phyloP scores from a whole-genome alignment of 2,797 vertebrate species.

The Poecile montanus region DNA sequence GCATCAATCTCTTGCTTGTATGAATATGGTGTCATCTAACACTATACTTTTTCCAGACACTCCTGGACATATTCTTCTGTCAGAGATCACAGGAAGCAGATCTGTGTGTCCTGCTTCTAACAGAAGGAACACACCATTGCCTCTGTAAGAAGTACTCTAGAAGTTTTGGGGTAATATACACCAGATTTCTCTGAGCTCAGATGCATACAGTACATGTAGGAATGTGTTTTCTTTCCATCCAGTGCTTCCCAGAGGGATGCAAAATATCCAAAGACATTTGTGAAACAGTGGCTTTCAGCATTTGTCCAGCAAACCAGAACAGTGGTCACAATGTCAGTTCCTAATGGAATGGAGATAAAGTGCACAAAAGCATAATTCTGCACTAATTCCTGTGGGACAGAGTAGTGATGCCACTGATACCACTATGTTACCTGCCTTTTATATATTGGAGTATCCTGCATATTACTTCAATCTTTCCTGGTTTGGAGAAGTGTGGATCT shows the following conservation, averaged over 20 bases:
- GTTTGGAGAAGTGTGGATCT: background rate
- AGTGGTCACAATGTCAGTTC: background rate
- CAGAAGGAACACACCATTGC: background rate
- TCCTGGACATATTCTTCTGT: background rate
- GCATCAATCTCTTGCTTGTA: background rate
- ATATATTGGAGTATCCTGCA: background rate
- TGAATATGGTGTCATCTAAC: background rate
- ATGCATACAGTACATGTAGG: background rate
- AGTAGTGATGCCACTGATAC: accelerated
- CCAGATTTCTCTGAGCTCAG: background rate
- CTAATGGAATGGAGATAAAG: background rate
- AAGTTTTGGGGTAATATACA: background rate
- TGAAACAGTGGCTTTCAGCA: background rate
- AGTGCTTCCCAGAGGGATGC: background rate
- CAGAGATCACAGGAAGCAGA: background rate
- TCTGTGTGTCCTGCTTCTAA: background rate
- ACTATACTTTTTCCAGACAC: background rate
- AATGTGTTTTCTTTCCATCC: background rate
- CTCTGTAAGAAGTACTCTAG: background rate
- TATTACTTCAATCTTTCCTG: background rate
- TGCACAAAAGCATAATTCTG: background rate
- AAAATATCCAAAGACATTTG: background rate
- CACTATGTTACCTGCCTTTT: background rate
- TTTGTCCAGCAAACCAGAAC: background rate
- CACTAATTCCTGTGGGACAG: background rate